These are phyloP conservation scores for Torymus aiolomorphi DNA, from an alignment of 2,888 invertebrate species.

Conservation along the genomic window DNA sequence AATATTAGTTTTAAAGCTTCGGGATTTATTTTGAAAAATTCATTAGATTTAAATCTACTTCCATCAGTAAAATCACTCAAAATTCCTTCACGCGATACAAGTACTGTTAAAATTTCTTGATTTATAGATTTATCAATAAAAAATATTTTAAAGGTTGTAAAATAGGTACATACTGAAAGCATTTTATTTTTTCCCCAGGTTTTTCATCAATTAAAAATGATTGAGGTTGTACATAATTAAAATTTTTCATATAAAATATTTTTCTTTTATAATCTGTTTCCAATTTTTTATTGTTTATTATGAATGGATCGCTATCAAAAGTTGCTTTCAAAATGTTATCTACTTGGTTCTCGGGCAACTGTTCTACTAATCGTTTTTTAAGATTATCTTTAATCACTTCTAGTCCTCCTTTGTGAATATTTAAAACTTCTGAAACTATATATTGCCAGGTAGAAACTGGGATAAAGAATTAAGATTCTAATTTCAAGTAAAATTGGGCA, in stretches of 20 bases:
- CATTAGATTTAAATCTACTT: constrained; percentile 38
- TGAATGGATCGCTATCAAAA: constrained; percentile 33
- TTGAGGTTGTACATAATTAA: constrained; percentile 25
- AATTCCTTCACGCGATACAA: not conserved
- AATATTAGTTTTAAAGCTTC: constrained; percentile 60
- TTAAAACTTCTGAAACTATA: constrained; percentile 55
- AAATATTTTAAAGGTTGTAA: constrained; percentile 25
- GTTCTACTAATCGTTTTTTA: constrained; percentile 37
- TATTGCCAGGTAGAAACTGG: constrained; percentile 59
- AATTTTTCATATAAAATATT: constrained; percentile 40
- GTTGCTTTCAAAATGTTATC: constrained; percentile 43
- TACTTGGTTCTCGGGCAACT: constrained; percentile 30
- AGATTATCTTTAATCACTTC: too few relatives aligned
- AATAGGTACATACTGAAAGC: constrained; percentile 39
- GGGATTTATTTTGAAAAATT: constrained; percentile 38
- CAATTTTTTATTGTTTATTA: not conserved
- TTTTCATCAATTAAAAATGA: constrained; percentile 2
- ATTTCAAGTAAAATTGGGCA: constrained; percentile 57
- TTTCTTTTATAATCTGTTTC: constrained; percentile 20
- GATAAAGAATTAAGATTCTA: constrained; percentile 58
- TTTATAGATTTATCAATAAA: constrained; percentile 45
- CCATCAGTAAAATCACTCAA: constrained; percentile 49
- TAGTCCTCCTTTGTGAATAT: too few relatives aligned
- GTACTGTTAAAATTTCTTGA: constrained; percentile 28
- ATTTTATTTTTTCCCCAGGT: constrained; percentile 30